phyloP scores from a whole-genome alignment of 2,797 vertebrate species.

The Saxicola maurus region DNA sequence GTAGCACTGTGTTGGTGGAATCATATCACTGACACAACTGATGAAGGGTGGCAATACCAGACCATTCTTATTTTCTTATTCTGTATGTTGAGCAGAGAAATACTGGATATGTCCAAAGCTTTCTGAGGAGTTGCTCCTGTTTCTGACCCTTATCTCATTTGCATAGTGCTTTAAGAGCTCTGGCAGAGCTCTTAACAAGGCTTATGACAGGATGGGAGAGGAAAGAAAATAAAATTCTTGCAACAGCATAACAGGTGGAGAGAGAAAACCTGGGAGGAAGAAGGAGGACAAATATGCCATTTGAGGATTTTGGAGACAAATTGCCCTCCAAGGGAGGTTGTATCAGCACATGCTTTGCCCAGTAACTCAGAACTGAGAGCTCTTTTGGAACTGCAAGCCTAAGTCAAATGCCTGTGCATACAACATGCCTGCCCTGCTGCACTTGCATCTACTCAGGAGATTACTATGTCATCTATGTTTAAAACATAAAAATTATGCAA shows the following conservation, averaged over 20 bases:
- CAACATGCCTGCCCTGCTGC: neutral
- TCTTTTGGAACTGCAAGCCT: neutral
- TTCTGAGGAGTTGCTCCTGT: neutral
- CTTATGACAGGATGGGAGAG: neutral
- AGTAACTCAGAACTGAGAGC: neutral
- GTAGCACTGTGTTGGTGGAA: neutral
- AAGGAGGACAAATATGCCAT: accelerated
- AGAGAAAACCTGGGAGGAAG: neutral
- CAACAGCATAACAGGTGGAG: neutral
- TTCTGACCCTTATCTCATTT: neutral
- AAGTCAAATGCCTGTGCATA: neutral
- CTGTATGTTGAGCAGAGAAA: neutral
- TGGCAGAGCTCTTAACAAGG: neutral
- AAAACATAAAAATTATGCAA: neutral
- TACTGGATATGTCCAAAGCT: neutral
- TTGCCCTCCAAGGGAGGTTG: neutral
- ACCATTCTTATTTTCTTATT: neutral
- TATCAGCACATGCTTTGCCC: neutral
- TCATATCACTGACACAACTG: neutral
- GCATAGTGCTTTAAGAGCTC: neutral
- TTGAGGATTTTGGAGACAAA: neutral
- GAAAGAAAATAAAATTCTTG: neutral
- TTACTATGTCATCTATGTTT: neutral
- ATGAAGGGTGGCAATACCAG: neutral
- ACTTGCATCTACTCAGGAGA: neutral